Base-by-base conservation (phyloP, 2,888 invertebrate genomes). In the Caenorhabditis sp. region DNA sequence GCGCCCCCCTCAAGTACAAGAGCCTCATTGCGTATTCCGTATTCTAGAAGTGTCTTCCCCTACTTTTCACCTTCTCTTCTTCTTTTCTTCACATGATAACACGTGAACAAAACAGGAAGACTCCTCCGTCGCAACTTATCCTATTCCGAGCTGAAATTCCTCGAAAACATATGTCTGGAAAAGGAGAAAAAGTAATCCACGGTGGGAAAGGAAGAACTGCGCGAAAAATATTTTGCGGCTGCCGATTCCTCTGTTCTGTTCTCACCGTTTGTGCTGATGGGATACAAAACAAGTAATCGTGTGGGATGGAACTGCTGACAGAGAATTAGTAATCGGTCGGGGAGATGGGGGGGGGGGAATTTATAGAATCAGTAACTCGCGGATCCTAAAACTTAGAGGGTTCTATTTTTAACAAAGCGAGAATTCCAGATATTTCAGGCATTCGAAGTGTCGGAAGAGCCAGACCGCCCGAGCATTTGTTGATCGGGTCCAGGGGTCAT, bases 261-360 rank as follows among this genome's bases (percentile, higher is more conserved):
- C 47, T 47, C 47, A 47, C 47, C 47, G 47, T 20, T 40, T 40
- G 40, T 40, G 40, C 20, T 47, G 47, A 47, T 47, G 47, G 47
- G 18, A 47, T 47, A 47, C 47, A 47, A 47, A 47, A 53, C n/a
- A 24, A 3, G 11, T 11, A 24, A 53, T 53, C 53, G 13, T 53
- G 22, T 53, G 24, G 47, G 11, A 47, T 4, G 18, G 24, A 24
- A 50, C 18, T 5, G 20, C 47, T 3, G 47, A 18, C 4, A 18
- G 47, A 47, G 40, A 40, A 40, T 32, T 2, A 40, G 40, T 15
- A 40, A 40, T 40, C n/a, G n/a, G n/a, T n/a, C n/a, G n/a, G n/a
- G 11, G 5, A 40, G 15, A 3, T 15, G 20, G 50, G 50, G 3
- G 13, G 40, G 5, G 5, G 40, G 5, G 40, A 13, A 15, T 11